Evolutionary conservation across 1,140 invertebrate species (phyloP), one percentile per base, ranked within the genome.

Genomic region (Rhizoglyphus robini): DNA sequence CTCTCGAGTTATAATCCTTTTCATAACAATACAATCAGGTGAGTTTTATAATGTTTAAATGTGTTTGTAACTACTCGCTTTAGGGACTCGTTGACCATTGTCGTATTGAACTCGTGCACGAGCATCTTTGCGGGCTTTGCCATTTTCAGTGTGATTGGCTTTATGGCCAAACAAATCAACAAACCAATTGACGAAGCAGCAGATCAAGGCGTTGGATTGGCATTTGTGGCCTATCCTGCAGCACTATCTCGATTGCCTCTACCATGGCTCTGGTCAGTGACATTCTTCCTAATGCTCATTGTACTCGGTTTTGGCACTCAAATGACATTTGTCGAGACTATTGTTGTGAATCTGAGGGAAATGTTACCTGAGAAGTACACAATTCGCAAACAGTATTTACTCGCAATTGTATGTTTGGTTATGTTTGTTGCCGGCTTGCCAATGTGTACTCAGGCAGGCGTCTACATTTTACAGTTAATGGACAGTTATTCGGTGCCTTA

Each of bases 381-480:
- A 8, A 36, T n/a, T 1, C 2, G 59, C 13, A 58, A 58, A 74
- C 76, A 83, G 13, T 82, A 82, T 79, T 82, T 88, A 15, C 86
- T 86, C 0, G 76, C 86, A 27, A 77, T 75, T 3, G 82, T 83
- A 11, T 84, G 85, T n/a, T 73, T 86, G 20, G 78, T 85, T 69
- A 87, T 86, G 31, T 88, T 88, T 70, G 70, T 82, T 0, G 81
- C 86, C 34, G 86, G 87, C 47, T 77, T 88, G 23, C n/a, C n/a
- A n/a, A n/a, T n/a, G n/a, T n/a, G n/a, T n/a, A n/a, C n/a, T n/a
- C n/a, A n/a, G n/a, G n/a, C 71, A 72, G 4, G 72, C 67, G 31
- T 67, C 69, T 11, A 74, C 71, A n/a, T n/a, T n/a, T n/a, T n/a
- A n/a, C n/a, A n/a, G n/a, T n/a, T n/a, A n/a, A n/a, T n/a, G n/a